Evolutionary conservation across 2,113 vertebrate genomes (phyloP), one percentile per base, ranked within the genome.

Genomic region (Ochotona princeps): DNA sequence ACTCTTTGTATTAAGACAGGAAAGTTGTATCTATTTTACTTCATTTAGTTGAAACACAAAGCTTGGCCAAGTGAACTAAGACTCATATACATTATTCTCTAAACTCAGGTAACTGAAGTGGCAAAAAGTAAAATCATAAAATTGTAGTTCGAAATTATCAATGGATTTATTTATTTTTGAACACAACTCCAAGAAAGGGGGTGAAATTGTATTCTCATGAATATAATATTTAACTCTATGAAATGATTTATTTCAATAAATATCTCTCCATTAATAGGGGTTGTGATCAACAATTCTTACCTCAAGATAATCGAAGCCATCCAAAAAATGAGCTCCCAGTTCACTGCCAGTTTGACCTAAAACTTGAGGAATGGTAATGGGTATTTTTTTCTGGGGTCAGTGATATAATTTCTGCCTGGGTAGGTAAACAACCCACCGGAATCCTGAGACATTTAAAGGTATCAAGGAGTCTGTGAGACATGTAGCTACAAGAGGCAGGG

Each of bases 21-120:
- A 96, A 82, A 72, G 28, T 65, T 96, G 89, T 54, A 94, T 69
- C 72, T 95, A 51, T 63, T 94, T 72, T 67, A 93, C 90, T 96
- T 87, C 91, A 89, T 51, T 72, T 93, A 93, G 87, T 95, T 96
- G 75, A 96, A 89, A 96, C 90, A 95, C 35, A 83, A 93, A 38
- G 63, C 32, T 89, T 72, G 83, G 92, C 80, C 82, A 93, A 95
- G 70, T 30, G 72, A 65, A 61, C 80, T 0, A 0, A 96, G 13
- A 95, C 94, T 63, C 21, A 94, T 38, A 96, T 72, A 90, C 57
- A 57, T 47, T 65, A 23, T 76, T 83, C 83, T 70, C 82, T 96
- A 79, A 81, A 73, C 15, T 94, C 85, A 60, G 30, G 63, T 73
- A 86, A 86, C 30, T 67, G 32, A 81, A 90, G 69, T 21, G 60